Evolutionary conservation across 2,888 invertebrate species (phyloP), one percentile per base, ranked within the genome.

Genomic region (Drosophila sordidapex): DNA sequence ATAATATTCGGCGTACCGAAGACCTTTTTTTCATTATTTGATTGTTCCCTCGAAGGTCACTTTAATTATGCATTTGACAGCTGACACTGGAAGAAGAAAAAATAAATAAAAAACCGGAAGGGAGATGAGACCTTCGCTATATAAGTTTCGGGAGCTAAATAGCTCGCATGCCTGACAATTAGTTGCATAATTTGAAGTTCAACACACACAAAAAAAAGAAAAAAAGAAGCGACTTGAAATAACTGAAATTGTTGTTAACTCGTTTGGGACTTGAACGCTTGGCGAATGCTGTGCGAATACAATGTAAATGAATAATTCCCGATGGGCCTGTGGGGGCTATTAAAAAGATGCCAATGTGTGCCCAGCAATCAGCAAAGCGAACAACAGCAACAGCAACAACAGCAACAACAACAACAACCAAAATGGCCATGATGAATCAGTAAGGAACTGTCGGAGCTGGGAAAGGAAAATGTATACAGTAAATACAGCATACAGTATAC

Each of bases 271-370:
- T 36, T 33, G 63, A 15, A 4, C 21, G 46, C 46, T 46, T n/a
- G 49, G 62, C 25, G 54, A 43, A 21, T 31, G 38, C 21, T 18
- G 25, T 36, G 15, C 57, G 76, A 66, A 81, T 61, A 82, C 89
- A 89, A 89, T 84, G 81, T 74, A 76, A 85, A 89, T 87, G 87
- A 89, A 87, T 87, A 89, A 87, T 85, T 87, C 89, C 88, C 89
- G 62, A 83, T 87, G 87, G 87, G 80, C 78, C 74, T 74, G 79
- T 75, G 79, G 78, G 78, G 79, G 89, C 89, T 82, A 87, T 87
- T 87, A 89, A 89, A 87, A 85, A 85, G 83, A 85, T 87, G 86
- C 88, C 85, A 78, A 83, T 81, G 89, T 80, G 83, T 81, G 79
- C 74, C 70, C 79, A 79, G 81, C 81, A 81, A 81, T 81, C 81